Evolutionary conservation across 2,888 invertebrate species (phyloP), one percentile per base, ranked within the genome.

Genomic region (Belgica antarctica): DNA sequence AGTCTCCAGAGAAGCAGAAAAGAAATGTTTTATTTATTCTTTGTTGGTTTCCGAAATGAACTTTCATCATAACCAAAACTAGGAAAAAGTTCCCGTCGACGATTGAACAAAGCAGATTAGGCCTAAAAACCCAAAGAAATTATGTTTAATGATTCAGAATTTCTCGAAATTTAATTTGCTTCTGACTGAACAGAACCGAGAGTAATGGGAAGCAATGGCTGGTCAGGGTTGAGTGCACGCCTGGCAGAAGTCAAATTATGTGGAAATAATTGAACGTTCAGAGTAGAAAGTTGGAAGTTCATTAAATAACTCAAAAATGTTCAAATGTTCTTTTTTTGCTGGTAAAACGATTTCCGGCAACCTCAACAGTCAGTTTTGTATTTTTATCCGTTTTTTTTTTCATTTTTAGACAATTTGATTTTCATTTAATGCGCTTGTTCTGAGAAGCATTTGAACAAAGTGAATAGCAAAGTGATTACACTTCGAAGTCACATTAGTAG

Each of bases 211-310:
- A 10, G 5, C 7, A 19, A 17, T 22, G 17, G 52, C 52, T 22
- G 22, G 8, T 46, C 4, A n/a, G 5, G 4, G 15, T 46, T n/a
- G 15, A 46, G 15, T 4, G 46, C 46, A 15, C 46, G 46, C 46
- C 15, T 52, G 52, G 52, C 2, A 59, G 27, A 59, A 59, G 59
- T 25, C 59, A 27, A 59, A 59, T 59, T 27, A 59, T 59, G 59
- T 59, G 59, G 59, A 59, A 59, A 59, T 27, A 59, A 52, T 52
- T 52, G 52, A 52, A 52, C n/a, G n/a, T n/a, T n/a, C n/a, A n/a
- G n/a, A n/a, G 34, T 8, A 31, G 34, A 5, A 31, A 31, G 12
- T 31, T 31, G 46, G 17, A 59, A 59, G 19, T 59, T 59, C 59
- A 59, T 59, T 59, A 59, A 59, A 59, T 59, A 12, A 25, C 10